phyloP scores from a whole-genome alignment of 2,113 vertebrate genomes.

The Trinectes maculatus region DNA sequence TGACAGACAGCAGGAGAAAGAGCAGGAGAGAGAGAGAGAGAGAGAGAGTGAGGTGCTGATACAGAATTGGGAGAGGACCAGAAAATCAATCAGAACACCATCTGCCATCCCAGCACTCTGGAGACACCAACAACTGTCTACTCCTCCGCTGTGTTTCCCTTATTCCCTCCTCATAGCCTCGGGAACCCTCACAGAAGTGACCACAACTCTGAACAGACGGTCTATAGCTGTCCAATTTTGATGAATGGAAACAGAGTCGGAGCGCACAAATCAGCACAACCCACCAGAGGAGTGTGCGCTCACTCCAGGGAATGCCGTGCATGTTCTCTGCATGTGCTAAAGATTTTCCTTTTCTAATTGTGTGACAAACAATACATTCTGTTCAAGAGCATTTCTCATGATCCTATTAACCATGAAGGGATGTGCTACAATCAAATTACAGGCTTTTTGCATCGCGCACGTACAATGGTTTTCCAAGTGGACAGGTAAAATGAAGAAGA shows the following conservation, averaged over 20 bases:
- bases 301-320: not conserved
- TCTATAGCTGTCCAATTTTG: slow-evolving; percentile 31
- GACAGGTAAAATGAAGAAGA: not conserved
- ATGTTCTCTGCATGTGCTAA: not conserved
- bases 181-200: slow-evolving; percentile 44
- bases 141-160: slow-evolving; percentile 19
- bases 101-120: slow-evolving; percentile 54
- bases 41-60: slow-evolving; percentile 32
- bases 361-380: slow-evolving; percentile 1
- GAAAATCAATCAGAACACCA: slow-evolving; percentile 66
- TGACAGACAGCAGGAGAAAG: too few relatives aligned
- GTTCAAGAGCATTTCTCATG: not conserved
- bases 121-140: slow-evolving; percentile 59
- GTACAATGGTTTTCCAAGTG: not conserved
- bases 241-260: slow-evolving; percentile 24
- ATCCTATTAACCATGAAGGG: not conserved
- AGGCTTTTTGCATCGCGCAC: not conserved
- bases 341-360: too few relatives aligned
- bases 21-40: slow-evolving; percentile 18
- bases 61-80: slow-evolving; percentile 51
- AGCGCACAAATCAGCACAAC: slow-evolving; percentile 10
- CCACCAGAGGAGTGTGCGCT: not conserved
- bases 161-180: slow-evolving; percentile 39
- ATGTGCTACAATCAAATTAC: not conserved
- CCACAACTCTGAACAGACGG: slow-evolving; percentile 14